Evolutionary conservation across 2,113 vertebrate species (phyloP), one percentile per base, ranked within the genome.

Genomic region (Neofelis nebulosa): DNA sequence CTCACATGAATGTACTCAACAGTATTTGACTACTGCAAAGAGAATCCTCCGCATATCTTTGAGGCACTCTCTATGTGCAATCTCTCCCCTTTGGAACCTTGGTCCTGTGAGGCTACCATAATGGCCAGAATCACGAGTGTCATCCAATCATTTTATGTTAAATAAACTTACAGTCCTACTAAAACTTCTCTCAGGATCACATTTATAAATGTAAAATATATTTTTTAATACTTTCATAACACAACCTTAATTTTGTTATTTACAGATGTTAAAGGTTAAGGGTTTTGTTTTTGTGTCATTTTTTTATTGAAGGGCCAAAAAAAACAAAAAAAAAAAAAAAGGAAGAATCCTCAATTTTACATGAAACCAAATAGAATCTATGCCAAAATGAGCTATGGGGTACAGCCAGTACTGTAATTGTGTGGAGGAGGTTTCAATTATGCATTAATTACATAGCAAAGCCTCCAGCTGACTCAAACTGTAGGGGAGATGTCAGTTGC

Each of bases 391-490:
- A 97, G 93, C 68, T 66, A 66, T 76, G 92, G 93, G 80, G 66
- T 97, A 55, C 16, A 33, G 96, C 85, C 92, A 95, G 65, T 94
- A 80, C 94, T 86, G 16, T 95, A 94, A 97, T 86, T 97, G 95
- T 93, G 88, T 94, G 95, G 96, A 97, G 97, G 68, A 79, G 93
- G 95, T 95, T 98, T 98, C 93, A 95, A 97, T 98, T 97, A 98
- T 94, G 83, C 81, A 97, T 98, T 97, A 97, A 96, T 98, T 97
- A 96, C 83, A 71, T 33, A 94, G 83, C 52, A 33, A 90, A 95
- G 83, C 93, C 98, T 98, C 97, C 96, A 94, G 88, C 80, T 96
- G 95, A 97, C 93, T 96, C 79, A 86, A 97, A 85, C 97, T 57
- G 68, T 65, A 96, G 90, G 94, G 86, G 85, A 98, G 85, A 33